These are phyloP conservation scores for Jordanella pulchra DNA, from an alignment of 2,797 vertebrate genomes.

Conservation along the genomic window DNA sequence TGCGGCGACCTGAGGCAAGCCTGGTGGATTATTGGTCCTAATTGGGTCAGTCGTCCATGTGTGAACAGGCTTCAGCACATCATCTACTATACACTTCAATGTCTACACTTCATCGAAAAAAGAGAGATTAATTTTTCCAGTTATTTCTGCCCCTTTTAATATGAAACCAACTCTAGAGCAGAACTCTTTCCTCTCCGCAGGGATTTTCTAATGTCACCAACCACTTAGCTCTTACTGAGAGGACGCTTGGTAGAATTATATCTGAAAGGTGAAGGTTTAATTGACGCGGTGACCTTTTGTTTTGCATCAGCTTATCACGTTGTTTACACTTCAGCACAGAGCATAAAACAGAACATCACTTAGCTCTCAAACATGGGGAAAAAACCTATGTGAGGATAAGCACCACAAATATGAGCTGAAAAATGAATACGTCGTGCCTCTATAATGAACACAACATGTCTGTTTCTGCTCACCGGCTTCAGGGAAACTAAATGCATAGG, in stretches of 20 bases:
- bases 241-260: constrained; percentile 57
- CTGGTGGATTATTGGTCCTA: constrained; percentile 75
- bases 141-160: constrained; percentile 29
- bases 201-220: constrained; percentile 65
- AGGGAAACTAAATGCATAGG: constrained; percentile 32
- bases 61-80: constrained; percentile 50
- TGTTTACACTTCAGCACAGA: constrained; percentile 20
- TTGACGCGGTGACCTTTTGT: constrained; percentile 53
- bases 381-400: not conserved
- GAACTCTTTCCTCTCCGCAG: constrained; percentile 33
- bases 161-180: constrained; percentile 37
- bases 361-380: not conserved
- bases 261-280: constrained; percentile 59
- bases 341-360: constrained; percentile 4
- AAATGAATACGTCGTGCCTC: not conserved
- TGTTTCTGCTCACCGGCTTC: constrained; percentile 32
- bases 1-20: constrained; percentile 59
- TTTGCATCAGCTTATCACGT: constrained; percentile 39
- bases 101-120: constrained; percentile 19
- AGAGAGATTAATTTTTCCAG: constrained; percentile 34
- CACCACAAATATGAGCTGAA: not conserved
- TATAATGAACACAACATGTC: constrained; percentile 16
- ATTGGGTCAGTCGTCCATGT: constrained; percentile 73
- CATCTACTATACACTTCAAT: constrained; percentile 9
- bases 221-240: constrained; percentile 49